phyloP scores from a whole-genome alignment of 2,888 invertebrate species.

The Agelastica alni region DNA sequence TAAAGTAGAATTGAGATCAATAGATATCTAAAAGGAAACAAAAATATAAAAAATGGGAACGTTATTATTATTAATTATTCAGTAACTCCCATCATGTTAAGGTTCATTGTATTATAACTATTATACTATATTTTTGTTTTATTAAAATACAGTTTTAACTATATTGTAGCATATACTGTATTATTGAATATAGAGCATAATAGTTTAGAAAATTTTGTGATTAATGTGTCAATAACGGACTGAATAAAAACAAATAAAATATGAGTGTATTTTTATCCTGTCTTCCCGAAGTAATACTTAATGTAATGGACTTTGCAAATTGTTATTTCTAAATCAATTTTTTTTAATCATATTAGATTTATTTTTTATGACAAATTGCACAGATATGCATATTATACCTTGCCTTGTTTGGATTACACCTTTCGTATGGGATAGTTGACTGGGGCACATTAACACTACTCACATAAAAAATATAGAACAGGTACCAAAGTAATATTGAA shows the following conservation, averaged over 20 bases:
- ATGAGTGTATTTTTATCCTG: too few species aligned
- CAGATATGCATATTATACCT: too few species aligned
- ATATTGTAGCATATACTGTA: constrained; percentile 36
- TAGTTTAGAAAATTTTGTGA: constrained; percentile 45
- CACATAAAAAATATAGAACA: too few species aligned
- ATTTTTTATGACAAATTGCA: too few species aligned
- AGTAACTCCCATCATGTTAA: constrained; percentile 38
- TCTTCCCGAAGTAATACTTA: too few species aligned
- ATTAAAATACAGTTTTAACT: constrained; percentile 31
- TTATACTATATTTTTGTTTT: constrained; percentile 34
- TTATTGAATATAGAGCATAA: constrained; percentile 37
- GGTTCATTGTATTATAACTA: constrained; percentile 32
- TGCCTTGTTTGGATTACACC: too few species aligned
- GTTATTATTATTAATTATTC: constrained; percentile 37
- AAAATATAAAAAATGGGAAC: constrained; percentile 37
- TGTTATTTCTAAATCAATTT: too few species aligned
- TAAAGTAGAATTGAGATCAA: constrained; percentile 45
- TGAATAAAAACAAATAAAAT: constrained; percentile 43
- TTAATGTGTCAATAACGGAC: constrained; percentile 51
- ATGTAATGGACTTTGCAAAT: too few species aligned
- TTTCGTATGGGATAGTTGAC: too few species aligned
- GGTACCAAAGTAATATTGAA: too few species aligned
- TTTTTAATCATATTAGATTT: too few species aligned
- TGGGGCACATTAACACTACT: too few species aligned
- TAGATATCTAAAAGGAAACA: constrained; percentile 39